Evolutionary conservation across 2,113 vertebrate species (phyloP).

Genomic region (Oryzias melastigma): DNA sequence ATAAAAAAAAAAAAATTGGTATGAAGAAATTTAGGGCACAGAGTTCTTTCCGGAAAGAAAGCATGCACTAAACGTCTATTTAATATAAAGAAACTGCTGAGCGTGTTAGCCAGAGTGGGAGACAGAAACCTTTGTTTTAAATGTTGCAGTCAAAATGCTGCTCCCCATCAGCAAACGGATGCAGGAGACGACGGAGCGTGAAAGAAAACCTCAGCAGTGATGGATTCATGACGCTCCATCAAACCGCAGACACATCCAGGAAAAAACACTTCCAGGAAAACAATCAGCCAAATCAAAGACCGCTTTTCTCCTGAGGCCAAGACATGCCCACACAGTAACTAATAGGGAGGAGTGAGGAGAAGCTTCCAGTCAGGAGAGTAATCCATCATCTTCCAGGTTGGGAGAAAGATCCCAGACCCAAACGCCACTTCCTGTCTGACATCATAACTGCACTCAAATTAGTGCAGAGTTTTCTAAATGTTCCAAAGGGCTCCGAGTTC

Average conservation of each 20-base stretch:
- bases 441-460: conserved; percentile 3
- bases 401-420: conserved; percentile 18
- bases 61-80: conserved; percentile 22
- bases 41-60: conserved; percentile 24
- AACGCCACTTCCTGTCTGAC: conserved; percentile 21
- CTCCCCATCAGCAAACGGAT: conserved; percentile 40
- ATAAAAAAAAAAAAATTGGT: not conserved
- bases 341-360: conserved; percentile 12
- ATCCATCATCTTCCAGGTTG: conserved; percentile 30
- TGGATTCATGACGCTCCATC: conserved; percentile 47
- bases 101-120: not conserved
- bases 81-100: conserved; percentile 12
- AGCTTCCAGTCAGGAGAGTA: conserved; percentile 5
- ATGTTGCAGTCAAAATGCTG: conserved; percentile 17
- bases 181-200: conserved; percentile 33
- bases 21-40: not conserved
- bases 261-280: conserved; percentile 64
- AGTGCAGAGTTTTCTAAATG: conserved; percentile 24
- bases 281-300: conserved; percentile 54
- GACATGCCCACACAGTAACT: conserved; percentile 35
- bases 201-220: conserved; percentile 54
- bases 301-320: conserved; percentile 34
- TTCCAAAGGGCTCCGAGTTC: conserved; percentile 31
- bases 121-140: conserved; percentile 44
- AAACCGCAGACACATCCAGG: conserved; percentile 44